Base-by-base conservation (phyloP, 2,888 invertebrate species). In the Yponomeuta malinellus region DNA sequence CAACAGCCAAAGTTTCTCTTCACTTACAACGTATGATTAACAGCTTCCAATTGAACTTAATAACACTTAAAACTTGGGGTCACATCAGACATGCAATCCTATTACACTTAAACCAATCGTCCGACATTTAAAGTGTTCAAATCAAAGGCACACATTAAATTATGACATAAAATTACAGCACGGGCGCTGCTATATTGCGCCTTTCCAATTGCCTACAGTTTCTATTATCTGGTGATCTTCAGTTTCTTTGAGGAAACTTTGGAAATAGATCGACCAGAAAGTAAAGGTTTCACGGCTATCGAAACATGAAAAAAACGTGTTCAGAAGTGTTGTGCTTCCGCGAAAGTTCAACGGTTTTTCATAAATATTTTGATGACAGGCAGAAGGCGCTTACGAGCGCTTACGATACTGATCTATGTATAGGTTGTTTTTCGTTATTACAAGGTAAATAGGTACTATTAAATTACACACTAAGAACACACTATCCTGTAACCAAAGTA, bases 81-180 rank as follows among this genome's bases (percentile, higher is more conserved):
- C 52, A 52, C 52, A 52, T 12, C 65, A 33, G 33, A 65, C 65
- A 65, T 65, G 65, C 29, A 29, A 29, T 12, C 29, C 12, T 12
- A 65, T 65, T 31, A 65, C 29, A 65, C 65, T 52, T 52, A 15
- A 15, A 33, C 65, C n/a, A 10, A 63, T 63, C 43, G 12, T 63
- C 33, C 29, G 31, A 65, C 65, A 65, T 31, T 65, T 31, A 29
- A 65, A 65, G 65, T 65, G 65, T 65, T 31, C 33, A 65, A 65
- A 65, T 48, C 65, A 31, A 65, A 65, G 31, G 65, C 43, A 68
- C n/a, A 48, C 43, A 68, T 68, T 68, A 68, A 48, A 48, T 68
- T 68, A 68, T 68, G 68, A 68, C 43, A 9, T 68, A 68, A 68
- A 68, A 68, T 68, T 68, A 68, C 48, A 68, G 68, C 68, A 68